A percentile compares a stretch with the other conserved stretches of the same genome.
phyloP scores from a whole-genome alignment of 2,888 invertebrate species.

The Formica aserva region DNA sequence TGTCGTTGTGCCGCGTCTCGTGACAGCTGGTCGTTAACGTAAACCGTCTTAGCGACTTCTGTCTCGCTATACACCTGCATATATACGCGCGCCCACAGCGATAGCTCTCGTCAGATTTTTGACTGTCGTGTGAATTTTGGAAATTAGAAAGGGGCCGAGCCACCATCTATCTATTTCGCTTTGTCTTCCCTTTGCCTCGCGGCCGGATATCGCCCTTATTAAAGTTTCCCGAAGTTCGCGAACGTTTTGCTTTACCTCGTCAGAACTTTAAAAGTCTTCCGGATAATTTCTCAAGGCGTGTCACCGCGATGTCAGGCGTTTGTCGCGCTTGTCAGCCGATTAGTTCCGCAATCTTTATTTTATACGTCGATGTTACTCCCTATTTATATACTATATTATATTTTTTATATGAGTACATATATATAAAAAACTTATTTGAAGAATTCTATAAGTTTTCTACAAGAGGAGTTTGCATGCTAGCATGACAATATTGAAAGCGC shows the following conservation, averaged over 20 bases:
- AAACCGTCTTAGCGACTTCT: slow-evolving; percentile 57
- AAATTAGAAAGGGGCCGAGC: slow-evolving; percentile 63
- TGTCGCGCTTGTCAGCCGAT: slow-evolving; percentile 7
- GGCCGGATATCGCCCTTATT: slow-evolving; percentile 36
- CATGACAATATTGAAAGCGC: neutral
- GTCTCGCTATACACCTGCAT: slow-evolving; percentile 55
- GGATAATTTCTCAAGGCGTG: slow-evolving; percentile 63
- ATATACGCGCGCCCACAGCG: slow-evolving; percentile 52
- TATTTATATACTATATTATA: neutral
- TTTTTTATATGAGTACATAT: neutral
- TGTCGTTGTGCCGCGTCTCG: slow-evolving; percentile 75
- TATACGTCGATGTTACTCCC: neutral
- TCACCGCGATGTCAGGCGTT: slow-evolving; percentile 41
- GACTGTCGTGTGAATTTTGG: slow-evolving; percentile 67
- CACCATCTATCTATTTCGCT: neutral
- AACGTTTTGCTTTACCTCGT: slow-evolving; percentile 52
- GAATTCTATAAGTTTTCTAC: neutral
- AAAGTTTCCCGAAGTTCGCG: slow-evolving; percentile 58
- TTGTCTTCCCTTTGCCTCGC: slow-evolving; percentile 15
- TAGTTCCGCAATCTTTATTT: slow-evolving; percentile 2
- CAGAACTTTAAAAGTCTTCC: slow-evolving; percentile 53
- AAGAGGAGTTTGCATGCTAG: neutral
- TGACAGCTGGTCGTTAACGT: slow-evolving; percentile 80
- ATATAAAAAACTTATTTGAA: neutral
- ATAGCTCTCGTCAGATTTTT: slow-evolving; percentile 75